Evolutionary conservation across 2,113 vertebrate genomes (phyloP).

Genomic region (cattle (Bos taurus)): ARS-UCD2.0 NC_037342.1:41381001-41381500

Average conservation of each 20-base stretch:
- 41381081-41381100: neutral
- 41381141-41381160: neutral
- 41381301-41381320: neutral
- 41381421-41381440: neutral
- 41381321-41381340: neutral
- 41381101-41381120: neutral
- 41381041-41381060: neutral
- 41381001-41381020: neutral
- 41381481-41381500: neutral
- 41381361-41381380: neutral
- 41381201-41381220: neutral
- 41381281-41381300: neutral
- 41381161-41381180: neutral
- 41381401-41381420: neutral
- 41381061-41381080: neutral
- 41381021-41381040: neutral
- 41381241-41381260: neutral
- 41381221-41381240: accelerated
- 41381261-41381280: neutral
- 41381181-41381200: neutral
- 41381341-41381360: neutral
- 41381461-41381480: neutral
- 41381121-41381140: neutral
- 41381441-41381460: neutral
- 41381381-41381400: neutral